Conservation (phyloP, 2,888 invertebrate species). For the Athrips mouffetella region DNA sequence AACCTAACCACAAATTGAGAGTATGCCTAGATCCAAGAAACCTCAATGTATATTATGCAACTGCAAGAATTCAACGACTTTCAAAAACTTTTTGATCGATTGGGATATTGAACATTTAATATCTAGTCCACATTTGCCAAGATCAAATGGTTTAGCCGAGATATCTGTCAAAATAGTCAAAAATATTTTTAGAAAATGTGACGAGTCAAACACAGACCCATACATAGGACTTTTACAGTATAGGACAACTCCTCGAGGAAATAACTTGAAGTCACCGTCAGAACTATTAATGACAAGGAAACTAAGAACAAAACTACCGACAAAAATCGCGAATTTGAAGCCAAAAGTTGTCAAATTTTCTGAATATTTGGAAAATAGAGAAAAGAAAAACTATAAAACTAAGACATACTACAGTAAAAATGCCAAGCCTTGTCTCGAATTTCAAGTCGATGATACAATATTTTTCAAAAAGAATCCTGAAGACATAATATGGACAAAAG, state of each 20-base stretch:
- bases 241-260: constrained; percentile 15
- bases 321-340: constrained; percentile 5
- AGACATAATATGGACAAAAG: constrained; percentile 4
- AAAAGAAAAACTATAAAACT: neutral
- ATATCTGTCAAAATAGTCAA: constrained; percentile 18
- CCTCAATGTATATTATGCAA: too few relatives aligned
- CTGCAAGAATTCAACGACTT: too few relatives aligned
- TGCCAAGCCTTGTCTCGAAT: neutral
- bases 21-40: constrained; percentile 20
- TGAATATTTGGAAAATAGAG: neutral
- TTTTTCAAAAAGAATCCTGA: constrained; percentile 15
- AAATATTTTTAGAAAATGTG: constrained; percentile 22
- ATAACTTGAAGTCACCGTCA: constrained; percentile 16
- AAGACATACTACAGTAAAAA: neutral
- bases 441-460: neutral
- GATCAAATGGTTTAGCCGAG: constrained; percentile 18
- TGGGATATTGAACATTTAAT: constrained; percentile 19
- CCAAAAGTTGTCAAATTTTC: constrained; percentile 18
- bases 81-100: constrained; percentile 5
- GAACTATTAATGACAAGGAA: constrained; percentile 21
- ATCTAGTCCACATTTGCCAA: constrained; percentile 17
- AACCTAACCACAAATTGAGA: constrained; percentile 11
- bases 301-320: constrained; percentile 19
- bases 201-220: constrained; percentile 17
- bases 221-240: constrained; percentile 18